Evolutionary conservation across 2,888 invertebrate genomes (phyloP).

Genomic region (Agriopis marginaria): DNA sequence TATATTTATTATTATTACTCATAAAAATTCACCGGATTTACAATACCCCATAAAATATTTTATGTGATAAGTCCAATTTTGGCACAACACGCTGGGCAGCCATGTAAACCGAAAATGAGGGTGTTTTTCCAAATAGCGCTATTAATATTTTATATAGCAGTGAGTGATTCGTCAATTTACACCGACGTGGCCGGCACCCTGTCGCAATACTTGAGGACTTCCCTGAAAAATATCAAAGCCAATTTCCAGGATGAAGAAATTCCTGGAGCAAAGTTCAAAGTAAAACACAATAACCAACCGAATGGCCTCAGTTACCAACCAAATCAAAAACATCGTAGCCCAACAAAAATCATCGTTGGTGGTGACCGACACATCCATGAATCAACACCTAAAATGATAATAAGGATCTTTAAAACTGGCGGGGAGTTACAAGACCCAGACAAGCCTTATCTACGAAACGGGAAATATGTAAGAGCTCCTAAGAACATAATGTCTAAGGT

Average conservation of each 20-base stretch:
- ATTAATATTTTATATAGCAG: conserved; percentile 38
- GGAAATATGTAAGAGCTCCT: neutral
- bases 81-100: conserved; percentile 20
- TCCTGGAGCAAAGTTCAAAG: conserved; percentile 15
- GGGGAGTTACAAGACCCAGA: neutral
- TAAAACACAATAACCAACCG: conserved; percentile 1
- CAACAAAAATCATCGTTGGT: neutral
- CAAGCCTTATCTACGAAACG: neutral
- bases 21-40: conserved; percentile 39
- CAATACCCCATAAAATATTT: conserved; percentile 39
- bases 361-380: neutral
- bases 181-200: conserved; percentile 40
- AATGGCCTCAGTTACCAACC: neutral
- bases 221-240: conserved; percentile 4
- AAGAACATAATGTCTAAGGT: neutral
- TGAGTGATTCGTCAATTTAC: conserved; percentile 48
- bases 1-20: conserved; percentile 35
- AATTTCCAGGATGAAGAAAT: neutral
- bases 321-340: no score
- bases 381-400: conserved; percentile 15
- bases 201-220: conserved; percentile 5
- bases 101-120: conserved; percentile 46
- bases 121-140: conserved; percentile 33
- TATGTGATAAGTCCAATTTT: conserved; percentile 26
- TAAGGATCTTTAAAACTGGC: conserved; percentile 18